Base-by-base conservation (phyloP, 1,140 invertebrate species). In the Papilio machaon region DNA sequence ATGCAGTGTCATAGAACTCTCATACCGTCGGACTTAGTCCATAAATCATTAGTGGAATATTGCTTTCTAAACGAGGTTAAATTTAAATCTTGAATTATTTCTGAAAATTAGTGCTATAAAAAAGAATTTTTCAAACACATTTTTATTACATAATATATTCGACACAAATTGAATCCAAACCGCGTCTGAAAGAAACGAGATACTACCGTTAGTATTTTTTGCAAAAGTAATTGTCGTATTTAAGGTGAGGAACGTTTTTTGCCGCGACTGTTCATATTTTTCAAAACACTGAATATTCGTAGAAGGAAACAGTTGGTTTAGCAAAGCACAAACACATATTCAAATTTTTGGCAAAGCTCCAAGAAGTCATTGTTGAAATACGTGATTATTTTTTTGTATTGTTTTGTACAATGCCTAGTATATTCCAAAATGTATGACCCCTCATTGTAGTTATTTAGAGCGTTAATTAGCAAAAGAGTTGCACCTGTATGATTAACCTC, bases 31-130 rank as follows among this genome's bases (percentile, higher is more conserved):
- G 64, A 67, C 30, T 64, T 11, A 23, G 7, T 35, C 64, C 11
- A 67, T 67, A 67, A 67, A 35, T 35, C 64, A 67, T 67, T 67
- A 67, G 64, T 67, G 5, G 64, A 67, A 67, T 67, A 67, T 67
- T 67, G 64, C 11, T 67, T 67, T 35, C 35, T 67, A 67, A 67
- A 67, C 5, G 2, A 43, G 7, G 38, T 4, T 43, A 43, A 43
- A 43, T 43, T 43, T 43, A 30, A 30, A 30, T 43, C 7, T 43
- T 43, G 4, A 2, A 43, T 43, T 43, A 43, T 43, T 43, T 43
- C 38, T 43, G 38, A 43, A 43, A 43, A 43, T 43, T 6, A 43
- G 38, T 43, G 38, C 38, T 3, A 43, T 43, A 43, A 43, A 6
- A 43, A 43, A 43, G 38, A 43, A 2, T 43, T 43, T 7, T 6